phyloP scores from a whole-genome alignment of 1,140 invertebrate genomes.

The Paracyclopina nana region DNA sequence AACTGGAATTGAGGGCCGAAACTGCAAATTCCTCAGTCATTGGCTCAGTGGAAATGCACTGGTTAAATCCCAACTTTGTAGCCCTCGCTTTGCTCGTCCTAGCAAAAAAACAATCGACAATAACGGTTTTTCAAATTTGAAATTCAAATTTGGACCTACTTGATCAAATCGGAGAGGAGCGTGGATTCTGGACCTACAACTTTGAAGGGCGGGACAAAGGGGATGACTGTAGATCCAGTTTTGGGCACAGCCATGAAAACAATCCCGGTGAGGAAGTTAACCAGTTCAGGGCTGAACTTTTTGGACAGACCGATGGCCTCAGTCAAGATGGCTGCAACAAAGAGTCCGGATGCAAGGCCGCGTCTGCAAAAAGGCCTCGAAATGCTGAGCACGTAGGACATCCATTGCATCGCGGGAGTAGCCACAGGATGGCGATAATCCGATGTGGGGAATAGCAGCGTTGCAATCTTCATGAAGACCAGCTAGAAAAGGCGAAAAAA shows the following conservation, averaged over 20 bases:
- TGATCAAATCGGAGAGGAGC: neutral
- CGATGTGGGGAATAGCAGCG: slow-evolving; percentile 57
- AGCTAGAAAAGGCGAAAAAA: neutral
- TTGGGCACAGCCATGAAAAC: slow-evolving; percentile 26
- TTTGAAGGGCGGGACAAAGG: slow-evolving; percentile 8
- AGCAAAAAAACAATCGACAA: neutral
- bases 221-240: neutral
- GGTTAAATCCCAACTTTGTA: too few species aligned
- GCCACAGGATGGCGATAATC: slow-evolving; percentile 69
- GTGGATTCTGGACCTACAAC: neutral
- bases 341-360: slow-evolving; percentile 55
- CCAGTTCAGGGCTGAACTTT: slow-evolving; percentile 48
- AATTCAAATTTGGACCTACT: neutral
- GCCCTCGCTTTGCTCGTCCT: too few species aligned
- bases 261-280: slow-evolving; percentile 52
- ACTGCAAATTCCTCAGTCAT: neutral
- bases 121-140: neutral
- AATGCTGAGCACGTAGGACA: slow-evolving; percentile 49
- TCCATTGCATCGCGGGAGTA: slow-evolving; percentile 58
- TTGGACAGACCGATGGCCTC: slow-evolving; percentile 63
- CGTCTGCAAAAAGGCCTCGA: slow-evolving; percentile 37
- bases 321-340: slow-evolving; percentile 44
- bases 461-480: slow-evolving; percentile 23
- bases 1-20: neutral
- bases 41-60: neutral